Evolutionary conservation across 2,113 vertebrate species (phyloP), one percentile per base, ranked within the genome.

Genomic region (Burhinus bistriatus): DNA sequence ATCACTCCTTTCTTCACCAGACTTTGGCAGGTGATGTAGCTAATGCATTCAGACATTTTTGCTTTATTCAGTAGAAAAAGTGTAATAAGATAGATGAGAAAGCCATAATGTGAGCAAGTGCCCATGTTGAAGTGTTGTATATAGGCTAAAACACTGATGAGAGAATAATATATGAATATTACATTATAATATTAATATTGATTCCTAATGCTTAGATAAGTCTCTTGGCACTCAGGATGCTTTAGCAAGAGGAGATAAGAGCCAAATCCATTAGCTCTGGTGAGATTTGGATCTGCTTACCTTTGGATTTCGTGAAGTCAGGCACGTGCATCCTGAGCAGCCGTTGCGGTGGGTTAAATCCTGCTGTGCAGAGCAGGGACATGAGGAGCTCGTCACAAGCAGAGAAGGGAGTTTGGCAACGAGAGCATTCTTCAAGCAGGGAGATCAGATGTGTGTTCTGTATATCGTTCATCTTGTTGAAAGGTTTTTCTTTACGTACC

Each of bases 231-330:
- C 80, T 92, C 42, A 13, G 79, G 36, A 83, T 94, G 80, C 61
- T 94, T 95, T 83, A 92, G 73, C 69, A 89, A 69, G 70, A 71
- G 93, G 44, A 93, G 96, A 95, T 96, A 96, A 97, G 83, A 57
- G 65, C 87, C 89, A 95, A 95, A 96, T 95, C 91, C 86, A 89
- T 96, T 97, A 93, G 80, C 65, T 91, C 66, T 88, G 88, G 45
- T 81, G 85, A 90, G 97, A 96, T 96, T 94, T 94, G 90, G 93
- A 94, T 97, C 95, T 89, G 69, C 83, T 96, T 95, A 89, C 95
- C 83, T 97, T 92, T 52, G 91, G 89, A 89, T 95, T 96, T 93
- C 47, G 20, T 32, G 65, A 78, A 92, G 88, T 77, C 34, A 21
- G 69, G 47, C 4, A 1, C 80, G 89, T 71, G 71, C 68, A 78